Evolutionary conservation across 1,140 invertebrate species (phyloP).

Genomic region (Wasmannia auropunctata): DNA sequence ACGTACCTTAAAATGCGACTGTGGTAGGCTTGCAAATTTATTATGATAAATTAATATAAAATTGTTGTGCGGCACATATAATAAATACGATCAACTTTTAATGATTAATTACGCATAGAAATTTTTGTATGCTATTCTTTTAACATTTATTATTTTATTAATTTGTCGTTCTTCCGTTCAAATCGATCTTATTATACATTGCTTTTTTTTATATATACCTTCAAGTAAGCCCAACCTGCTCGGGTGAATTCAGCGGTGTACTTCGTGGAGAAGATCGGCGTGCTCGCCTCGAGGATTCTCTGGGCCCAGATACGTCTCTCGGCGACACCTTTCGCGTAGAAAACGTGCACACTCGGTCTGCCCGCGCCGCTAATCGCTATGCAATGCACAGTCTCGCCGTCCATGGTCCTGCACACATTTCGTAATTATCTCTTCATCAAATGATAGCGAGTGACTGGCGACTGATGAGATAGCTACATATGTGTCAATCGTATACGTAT

Average conservation of each 20-base stretch:
- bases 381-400: slow-evolving; percentile 86
- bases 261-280: slow-evolving; percentile 86
- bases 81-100: not conserved
- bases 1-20: slow-evolving; percentile 26
- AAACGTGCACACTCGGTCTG: slow-evolving; percentile 84
- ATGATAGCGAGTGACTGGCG: slow-evolving; percentile 19
- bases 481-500: slow-evolving; percentile 5
- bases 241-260: slow-evolving; percentile 87
- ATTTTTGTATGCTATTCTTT: not conserved
- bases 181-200: not conserved
- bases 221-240: slow-evolving; percentile 89
- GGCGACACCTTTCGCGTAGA: slow-evolving; percentile 85
- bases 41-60: slow-evolving; percentile 19
- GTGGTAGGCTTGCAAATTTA: slow-evolving; percentile 34
- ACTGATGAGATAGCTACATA: not conserved
- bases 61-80: not conserved
- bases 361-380: slow-evolving; percentile 86
- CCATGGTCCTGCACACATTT: slow-evolving; percentile 82
- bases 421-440: slow-evolving; percentile 53
- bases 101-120: not conserved
- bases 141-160: not conserved
- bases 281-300: slow-evolving; percentile 88
- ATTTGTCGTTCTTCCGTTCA: not conserved
- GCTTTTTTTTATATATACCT: slow-evolving; percentile 83
- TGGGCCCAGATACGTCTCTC: slow-evolving; percentile 89